Conservation (phyloP, 2,888 invertebrate species). For the Zele albiditarsus region DNA sequence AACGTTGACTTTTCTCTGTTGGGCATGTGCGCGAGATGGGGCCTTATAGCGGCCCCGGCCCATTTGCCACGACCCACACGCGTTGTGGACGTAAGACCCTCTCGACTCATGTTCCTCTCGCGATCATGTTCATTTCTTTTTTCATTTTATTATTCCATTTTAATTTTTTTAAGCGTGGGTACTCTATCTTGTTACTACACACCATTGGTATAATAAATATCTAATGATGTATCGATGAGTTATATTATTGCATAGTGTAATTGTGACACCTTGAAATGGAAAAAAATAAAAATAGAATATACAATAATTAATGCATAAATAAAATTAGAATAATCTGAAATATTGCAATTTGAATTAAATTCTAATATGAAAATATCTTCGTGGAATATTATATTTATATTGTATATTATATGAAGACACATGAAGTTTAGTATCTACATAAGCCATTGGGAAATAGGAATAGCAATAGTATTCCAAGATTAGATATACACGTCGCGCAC, state of each 20-base stretch:
- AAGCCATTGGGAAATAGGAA: background rate
- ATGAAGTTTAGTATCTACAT: background rate
- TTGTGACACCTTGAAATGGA: conserved; percentile 9
- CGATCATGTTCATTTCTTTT: background rate
- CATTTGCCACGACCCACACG: conserved; percentile 21
- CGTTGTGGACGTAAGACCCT: background rate
- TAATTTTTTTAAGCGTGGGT: background rate
- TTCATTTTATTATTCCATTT: background rate
- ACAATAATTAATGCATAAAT: background rate
- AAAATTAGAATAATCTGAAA: background rate
- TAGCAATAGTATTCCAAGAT: conserved; percentile 15
- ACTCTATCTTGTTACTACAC: background rate
- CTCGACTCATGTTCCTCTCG: background rate
- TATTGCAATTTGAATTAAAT: too few species aligned
- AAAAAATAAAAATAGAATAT: background rate
- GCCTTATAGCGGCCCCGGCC: background rate
- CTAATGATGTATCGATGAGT: conserved; percentile 21
- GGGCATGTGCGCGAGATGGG: background rate
- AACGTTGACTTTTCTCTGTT: background rate
- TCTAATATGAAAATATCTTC: background rate
- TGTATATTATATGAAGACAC: background rate
- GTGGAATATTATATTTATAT: background rate
- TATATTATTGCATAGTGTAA: background rate
- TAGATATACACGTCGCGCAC: conserved; percentile 7
- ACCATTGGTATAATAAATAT: conserved; percentile 18